These are phyloP conservation scores for Syngnathus acus DNA, from an alignment of 2,797 vertebrate genomes.

Conservation along the genomic window DNA sequence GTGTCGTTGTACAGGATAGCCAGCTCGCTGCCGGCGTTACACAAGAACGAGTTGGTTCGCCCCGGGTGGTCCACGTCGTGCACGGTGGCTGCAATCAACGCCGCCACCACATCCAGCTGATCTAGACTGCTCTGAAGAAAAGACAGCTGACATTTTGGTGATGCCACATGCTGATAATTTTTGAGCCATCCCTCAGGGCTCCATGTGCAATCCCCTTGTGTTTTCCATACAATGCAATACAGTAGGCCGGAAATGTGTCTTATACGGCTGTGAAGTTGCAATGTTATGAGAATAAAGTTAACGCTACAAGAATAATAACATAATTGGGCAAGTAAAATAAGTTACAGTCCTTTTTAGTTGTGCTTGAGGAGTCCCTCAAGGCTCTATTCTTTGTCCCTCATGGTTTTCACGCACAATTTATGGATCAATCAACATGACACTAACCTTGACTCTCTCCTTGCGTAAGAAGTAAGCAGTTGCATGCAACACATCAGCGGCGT, in stretches of 20 bases:
- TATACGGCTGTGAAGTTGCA: not conserved
- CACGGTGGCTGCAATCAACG: slow-evolving; percentile 87
- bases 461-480: slow-evolving; percentile 92
- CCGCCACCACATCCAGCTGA: slow-evolving; percentile 84
- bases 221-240: no score
- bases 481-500: slow-evolving; percentile 90
- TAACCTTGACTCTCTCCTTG: slow-evolving; percentile 87
- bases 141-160: not conserved
- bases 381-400: not conserved
- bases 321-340: no score
- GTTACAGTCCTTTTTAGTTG: not conserved
- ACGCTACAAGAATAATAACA: not conserved
- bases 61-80: slow-evolving; percentile 95
- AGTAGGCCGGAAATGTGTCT: no score
- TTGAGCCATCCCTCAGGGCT: no score
- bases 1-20: slow-evolving; percentile 92
- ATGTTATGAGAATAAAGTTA: not conserved
- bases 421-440: slow-evolving; percentile 7
- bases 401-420: not conserved
- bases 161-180: not conserved
- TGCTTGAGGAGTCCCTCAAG: not conserved
- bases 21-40: slow-evolving; percentile 86
- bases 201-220: no score
- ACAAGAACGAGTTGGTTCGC: slow-evolving; percentile 91
- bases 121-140: slow-evolving; percentile 78